Evolutionary conservation across 2,113 vertebrate species (phyloP).

Genomic region (Esox niger): DNA sequence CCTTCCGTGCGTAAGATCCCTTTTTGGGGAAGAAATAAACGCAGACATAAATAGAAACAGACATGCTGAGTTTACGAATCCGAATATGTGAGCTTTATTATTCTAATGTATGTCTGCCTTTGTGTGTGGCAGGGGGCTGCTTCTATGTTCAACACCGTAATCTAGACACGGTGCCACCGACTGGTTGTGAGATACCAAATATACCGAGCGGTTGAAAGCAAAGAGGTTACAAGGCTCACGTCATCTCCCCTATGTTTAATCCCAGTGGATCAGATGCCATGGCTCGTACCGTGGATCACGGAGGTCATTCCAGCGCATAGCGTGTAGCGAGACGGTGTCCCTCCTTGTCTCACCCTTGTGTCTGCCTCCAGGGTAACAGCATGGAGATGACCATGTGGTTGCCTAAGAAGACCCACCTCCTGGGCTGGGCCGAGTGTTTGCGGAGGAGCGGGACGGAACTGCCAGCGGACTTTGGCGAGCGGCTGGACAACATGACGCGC

Average conservation of each 20-base stretch:
- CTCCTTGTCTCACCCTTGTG: background rate
- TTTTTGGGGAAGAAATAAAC: background rate
- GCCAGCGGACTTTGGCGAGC: constrained; percentile 82
- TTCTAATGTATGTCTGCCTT: constrained; percentile 2
- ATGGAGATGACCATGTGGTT: constrained; percentile 90
- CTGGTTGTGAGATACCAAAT: too few relatives aligned
- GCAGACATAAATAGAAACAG: background rate
- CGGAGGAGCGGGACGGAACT: constrained; percentile 82
- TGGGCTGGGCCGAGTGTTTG: constrained; percentile 85
- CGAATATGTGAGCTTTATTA: too few relatives aligned
- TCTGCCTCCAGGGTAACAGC: constrained; percentile 78
- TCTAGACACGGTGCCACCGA: background rate
- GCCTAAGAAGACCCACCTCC: constrained; percentile 82
- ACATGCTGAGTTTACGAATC: background rate
- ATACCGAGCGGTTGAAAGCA: too few relatives aligned
- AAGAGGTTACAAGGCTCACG: too few relatives aligned
- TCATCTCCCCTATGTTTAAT: too few relatives aligned
- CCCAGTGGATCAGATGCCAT: too few relatives aligned
- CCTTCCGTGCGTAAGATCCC: background rate
- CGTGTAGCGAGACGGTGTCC: too few relatives aligned
- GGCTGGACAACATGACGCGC: constrained; percentile 86
- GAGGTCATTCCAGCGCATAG: background rate
- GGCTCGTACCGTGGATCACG: too few relatives aligned
- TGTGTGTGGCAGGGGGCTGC: constrained; percentile 10
- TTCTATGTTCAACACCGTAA: constrained; percentile 5